Base-by-base conservation (phyloP, 1,140 invertebrate species). In the Conus ventricosus region DNA sequence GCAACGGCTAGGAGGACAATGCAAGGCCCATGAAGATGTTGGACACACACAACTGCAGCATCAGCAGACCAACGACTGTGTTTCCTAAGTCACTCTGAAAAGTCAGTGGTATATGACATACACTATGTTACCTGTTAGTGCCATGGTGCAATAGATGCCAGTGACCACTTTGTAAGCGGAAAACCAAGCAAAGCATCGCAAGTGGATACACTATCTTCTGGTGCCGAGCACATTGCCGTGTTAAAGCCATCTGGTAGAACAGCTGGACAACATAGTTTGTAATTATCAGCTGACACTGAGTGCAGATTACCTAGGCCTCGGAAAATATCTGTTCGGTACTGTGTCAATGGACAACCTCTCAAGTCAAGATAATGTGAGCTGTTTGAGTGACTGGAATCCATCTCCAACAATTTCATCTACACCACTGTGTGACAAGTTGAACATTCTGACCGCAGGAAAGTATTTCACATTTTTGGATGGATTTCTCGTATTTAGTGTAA, bases 21-120 rank as follows among this genome's bases (percentile, higher is more conserved):
- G 92, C 92, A 11, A 93, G 27, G 4, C 92, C 92, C 92, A 92
- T 93, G 25, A 92, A 76, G n/a, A 92, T 87, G 81, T 93, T 92
- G 54, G 92, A 90, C 27, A 92, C n/a, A 27, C 89, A 88, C 15
- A 93, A 78, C 89, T 92, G 92, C 17, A 91, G 63, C 39, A 91
- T 83, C 13, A 92, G 90, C 13, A 87, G 60, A 8, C 87, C 87
- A 20, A 88, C 67, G 20, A 17, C 81, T 2, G 17, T 75, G 20
- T 63, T 85, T 1, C 53, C 25, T n/a, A 25, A 55, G 53, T 57
- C 76, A 60, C 84, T 84, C 20, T 85, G 39, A 39, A 87, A 39
- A 13, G 88, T 55, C 7, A n/a, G n/a, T 89, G 53, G n/a, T 88
- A 88, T 15, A 87, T 51, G 8, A 92, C 86, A 53, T 89, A 88